A percentile compares a stretch with the other conserved stretches of the same genome.
Evolutionary conservation across 2,888 invertebrate genomes (phyloP).

Genomic region (Gymnocheta viridis): DNA sequence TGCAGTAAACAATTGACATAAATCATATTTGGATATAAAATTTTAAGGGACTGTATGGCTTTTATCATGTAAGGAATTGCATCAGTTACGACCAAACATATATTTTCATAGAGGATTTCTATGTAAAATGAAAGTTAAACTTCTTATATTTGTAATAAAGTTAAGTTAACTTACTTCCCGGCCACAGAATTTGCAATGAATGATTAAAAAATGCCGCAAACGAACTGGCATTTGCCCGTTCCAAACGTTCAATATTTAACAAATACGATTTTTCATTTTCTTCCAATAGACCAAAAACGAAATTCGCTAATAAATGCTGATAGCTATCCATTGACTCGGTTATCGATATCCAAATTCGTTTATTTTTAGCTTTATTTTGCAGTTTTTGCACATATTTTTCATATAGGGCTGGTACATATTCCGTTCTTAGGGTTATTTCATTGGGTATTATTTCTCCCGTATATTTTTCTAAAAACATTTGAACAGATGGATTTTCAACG

Average conservation of each 20-base stretch:
- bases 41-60: constrained; percentile 43
- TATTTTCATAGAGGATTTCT: constrained; percentile 37
- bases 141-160: background rate
- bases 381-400: constrained; percentile 42
- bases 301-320: constrained; percentile 31
- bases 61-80: constrained; percentile 34
- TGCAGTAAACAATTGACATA: constrained; percentile 35
- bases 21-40: constrained; percentile 56
- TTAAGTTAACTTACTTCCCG: constrained; percentile 20
- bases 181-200: constrained; percentile 57
- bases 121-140: background rate
- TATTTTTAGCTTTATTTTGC: constrained; percentile 39
- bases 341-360: constrained; percentile 47
- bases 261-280: constrained; percentile 46
- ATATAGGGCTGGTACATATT: constrained; percentile 37
- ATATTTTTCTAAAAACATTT: constrained; percentile 48
- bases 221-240: constrained; percentile 36
- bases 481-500: constrained; percentile 23
- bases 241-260: constrained; percentile 33
- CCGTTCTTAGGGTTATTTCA: background rate
- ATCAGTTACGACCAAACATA: constrained; percentile 41
- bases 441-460: constrained; percentile 23
- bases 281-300: constrained; percentile 48
- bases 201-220: constrained; percentile 43
- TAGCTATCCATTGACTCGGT: constrained; percentile 8